Evolutionary conservation across 2,797 vertebrate genomes (phyloP).

Genomic region (Nothura maculosa): DNA sequence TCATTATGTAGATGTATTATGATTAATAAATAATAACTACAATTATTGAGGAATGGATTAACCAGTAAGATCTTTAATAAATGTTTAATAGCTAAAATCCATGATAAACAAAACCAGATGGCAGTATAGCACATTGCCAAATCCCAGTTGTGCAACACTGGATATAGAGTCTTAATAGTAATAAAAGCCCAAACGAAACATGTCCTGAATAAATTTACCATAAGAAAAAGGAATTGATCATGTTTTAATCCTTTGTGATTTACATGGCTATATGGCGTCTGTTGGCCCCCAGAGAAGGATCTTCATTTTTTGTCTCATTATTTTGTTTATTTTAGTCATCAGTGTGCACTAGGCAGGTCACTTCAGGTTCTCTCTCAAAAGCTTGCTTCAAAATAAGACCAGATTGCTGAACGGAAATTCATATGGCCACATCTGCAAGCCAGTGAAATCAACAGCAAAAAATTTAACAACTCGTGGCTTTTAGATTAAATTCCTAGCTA

Average conservation of each 20-base stretch:
- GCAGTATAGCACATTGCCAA: conserved; percentile 43
- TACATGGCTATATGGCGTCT: not conserved
- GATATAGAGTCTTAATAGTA: not conserved
- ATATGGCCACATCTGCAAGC: not conserved
- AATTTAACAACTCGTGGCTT: not conserved
- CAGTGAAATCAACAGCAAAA: not conserved
- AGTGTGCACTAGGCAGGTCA: not conserved
- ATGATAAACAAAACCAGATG: conserved; percentile 67
- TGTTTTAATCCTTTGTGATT: not conserved
- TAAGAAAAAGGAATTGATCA: not conserved
- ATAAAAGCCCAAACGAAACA: not conserved
- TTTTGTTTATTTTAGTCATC: not conserved
- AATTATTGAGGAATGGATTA: conserved; percentile 59
- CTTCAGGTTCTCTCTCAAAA: not conserved
- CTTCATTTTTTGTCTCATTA: not conserved
- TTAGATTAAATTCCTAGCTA: not conserved
- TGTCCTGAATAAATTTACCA: accelerated
- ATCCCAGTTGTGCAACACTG: not conserved
- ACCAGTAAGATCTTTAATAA: conserved; percentile 65
- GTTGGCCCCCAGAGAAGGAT: not conserved
- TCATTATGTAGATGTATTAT: conserved; percentile 33
- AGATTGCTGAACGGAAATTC: not conserved
- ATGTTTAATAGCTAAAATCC: conserved; percentile 68
- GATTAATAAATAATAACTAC: conserved; percentile 67
- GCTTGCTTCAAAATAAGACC: not conserved